Evolutionary conservation across 1,140 invertebrate genomes (phyloP), one percentile per base, ranked within the genome.

Genomic region (Cydia splendana): DNA sequence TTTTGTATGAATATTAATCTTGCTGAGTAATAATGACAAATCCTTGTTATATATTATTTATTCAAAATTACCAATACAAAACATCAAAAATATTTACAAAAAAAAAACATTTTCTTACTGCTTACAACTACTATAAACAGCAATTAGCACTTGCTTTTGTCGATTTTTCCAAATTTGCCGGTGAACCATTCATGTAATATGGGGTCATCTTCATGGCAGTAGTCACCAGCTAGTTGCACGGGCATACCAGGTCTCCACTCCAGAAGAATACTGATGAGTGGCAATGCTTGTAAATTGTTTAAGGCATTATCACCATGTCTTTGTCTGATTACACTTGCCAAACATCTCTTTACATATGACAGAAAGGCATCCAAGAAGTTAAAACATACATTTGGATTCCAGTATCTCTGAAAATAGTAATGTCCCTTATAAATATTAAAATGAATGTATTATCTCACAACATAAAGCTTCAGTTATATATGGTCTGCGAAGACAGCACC

Each of bases 341-440:
- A 69, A 81, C 87, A 85, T 79, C 81, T 85, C 79, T 92, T 91
- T 9, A 92, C 89, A 77, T 87, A 88, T 28, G 81, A 85, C 9
- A 92, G 84, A 79, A 91, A 91, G 34, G 81, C 80, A 57, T 91
- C 88, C 80, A 92, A 80, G 79, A 92, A 92, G 69, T 92, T 91
- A 30, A 91, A 89, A 75, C 89, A 91, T 6, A 90, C 84, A 85
- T 85, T 87, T 57, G 89, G 87, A 71, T 86, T 80, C 91, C 91
- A 92, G 82, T 85, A 88, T 79, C 82, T 81, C 90, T 92, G 84
- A 62, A 91, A 91, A 6, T 45, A 80, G 80, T 79, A 80, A 76
- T 28, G 51, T 12, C 38, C 38, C 38, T 42, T 42, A 42, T 42
- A 42, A 10, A 42, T 42, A 10, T 42, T 9, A 42, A 42, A 48